Percentiles rank a stretch among this genome's conserved stretches.
Evolutionary conservation across 2,113 vertebrate genomes (phyloP).

Genomic region (Heptranchias perlo): DNA sequence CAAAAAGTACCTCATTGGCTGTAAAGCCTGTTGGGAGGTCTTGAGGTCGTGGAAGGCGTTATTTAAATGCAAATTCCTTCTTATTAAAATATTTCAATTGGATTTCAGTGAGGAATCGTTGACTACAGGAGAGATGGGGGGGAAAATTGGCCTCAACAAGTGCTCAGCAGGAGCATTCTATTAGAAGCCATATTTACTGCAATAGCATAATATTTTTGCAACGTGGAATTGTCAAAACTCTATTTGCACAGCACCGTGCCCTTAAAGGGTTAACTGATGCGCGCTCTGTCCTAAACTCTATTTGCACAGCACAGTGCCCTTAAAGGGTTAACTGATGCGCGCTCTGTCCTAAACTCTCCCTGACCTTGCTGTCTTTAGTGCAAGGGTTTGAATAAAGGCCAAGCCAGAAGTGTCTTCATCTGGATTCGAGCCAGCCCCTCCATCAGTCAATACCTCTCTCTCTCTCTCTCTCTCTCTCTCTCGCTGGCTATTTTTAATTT

Average conservation of each 20-base stretch:
- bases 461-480: not conserved
- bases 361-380: conserved; percentile 17
- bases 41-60: not conserved
- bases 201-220: too few relatives aligned
- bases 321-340: conserved; percentile 1
- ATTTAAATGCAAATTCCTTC: not conserved
- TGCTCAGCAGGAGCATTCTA: not conserved
- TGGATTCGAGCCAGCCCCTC: not conserved
- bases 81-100: not conserved
- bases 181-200: too few relatives aligned
- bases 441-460: not conserved
- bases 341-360: conserved; percentile 2
- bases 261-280: conserved; percentile 1
- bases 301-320: not conserved
- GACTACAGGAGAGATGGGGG: too few relatives aligned
- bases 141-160: not conserved
- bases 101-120: not conserved
- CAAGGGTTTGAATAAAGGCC: not conserved
- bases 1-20: not conserved
- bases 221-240: not conserved
- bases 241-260: not conserved
- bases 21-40: too few relatives aligned
- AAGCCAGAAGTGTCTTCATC: not conserved
- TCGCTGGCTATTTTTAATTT: not conserved
- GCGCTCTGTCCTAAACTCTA: conserved; percentile 5